Base-by-base conservation (phyloP, 2,797 vertebrate species). In the Pampus argenteus region DNA sequence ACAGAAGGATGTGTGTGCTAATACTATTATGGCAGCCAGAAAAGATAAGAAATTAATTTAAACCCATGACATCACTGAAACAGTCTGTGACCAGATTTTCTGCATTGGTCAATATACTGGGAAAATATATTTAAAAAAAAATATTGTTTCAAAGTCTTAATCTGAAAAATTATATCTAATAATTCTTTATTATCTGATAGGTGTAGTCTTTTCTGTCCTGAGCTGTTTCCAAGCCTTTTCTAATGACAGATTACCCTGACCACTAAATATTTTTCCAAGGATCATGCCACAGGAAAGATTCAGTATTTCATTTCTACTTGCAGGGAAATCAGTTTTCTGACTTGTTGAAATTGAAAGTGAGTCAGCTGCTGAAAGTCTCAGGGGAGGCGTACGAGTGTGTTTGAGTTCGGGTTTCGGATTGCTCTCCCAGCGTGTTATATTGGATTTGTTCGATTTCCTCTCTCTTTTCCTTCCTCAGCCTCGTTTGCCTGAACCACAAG, bases 401-500 rank as follows among this genome's bases (percentile, higher is more conserved):
- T 52, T 63, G 28, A 59, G 48, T 61, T 76, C 34, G 6, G 44
- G 76, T 75, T 71, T 88, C 52, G 63, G 40, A 77, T 67, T 66
- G 23, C 59, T 58, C 61, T 58, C 45, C 36, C 20, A 13, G 5
- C 60, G 40, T 66, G 45, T 56, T 71, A 6, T 61, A 57, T 51
- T 66, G 66, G 72, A 77, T 76, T 76, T 64, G 50, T 71, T 66
- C 0, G 3, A 61, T 78, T 80, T 80, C 55, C 25, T 64, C 13
- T 76, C 62, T 78, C 34, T 67, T 76, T 75, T 22, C 13, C 13
- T 47, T 40, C 48, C 40, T 20, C 44, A 18, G 14, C n/a, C 45
- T 68, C 25, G 45, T 79, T 74, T 70, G 4, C 54, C 48, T 45
- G 3, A 74, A 76, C 73, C 50, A 0, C 50, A 63, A 48, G 62